Evolutionary conservation across 2,888 invertebrate species (phyloP), one percentile per base, ranked within the genome.

Genomic region (Helleia helle): DNA sequence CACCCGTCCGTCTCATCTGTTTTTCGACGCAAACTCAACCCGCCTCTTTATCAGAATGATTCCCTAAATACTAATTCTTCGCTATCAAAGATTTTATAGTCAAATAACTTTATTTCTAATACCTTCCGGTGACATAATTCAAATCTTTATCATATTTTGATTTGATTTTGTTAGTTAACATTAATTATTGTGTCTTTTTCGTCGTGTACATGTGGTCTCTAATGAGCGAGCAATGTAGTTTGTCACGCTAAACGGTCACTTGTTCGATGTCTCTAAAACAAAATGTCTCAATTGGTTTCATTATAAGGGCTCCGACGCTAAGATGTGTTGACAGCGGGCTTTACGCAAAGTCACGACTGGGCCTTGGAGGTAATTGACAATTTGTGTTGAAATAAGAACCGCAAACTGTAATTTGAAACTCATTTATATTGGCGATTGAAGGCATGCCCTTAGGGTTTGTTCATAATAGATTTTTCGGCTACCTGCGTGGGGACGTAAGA

Each of bases 321-420:
- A 12, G 9, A 36, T 24, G 8, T 14, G 11, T 26, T n/a, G 15
- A 37, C 37, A 31, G 14, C 14, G 25, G 8, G 31, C 15, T 31
- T 30, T 24, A 40, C 31, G 34, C 44, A 36, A 24, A 49, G 49
- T 50, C 52, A 51, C 52, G 52, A 51, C 39, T 36, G 38, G 41
- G 27, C 30, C 43, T 40, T 30, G 40, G 29, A 24, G 39, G 43
- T 52, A 50, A 51, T 52, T 46, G 47, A 40, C 45, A 50, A 50
- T 49, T 43, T 47, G 49, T 46, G 49, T 47, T 43, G 48, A 49
- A 50, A 46, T 48, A 43, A 36, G 28, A 46, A 51, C 51, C 50
- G 47, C 52, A 48, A 45, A 47, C 43, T 27, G 47, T 52, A 51
- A 54, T 54, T 52, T 51, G 46, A 51, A 48, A 52, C 48, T 42